These are phyloP conservation scores for Saccostrea echinata DNA, from an alignment of 1,140 invertebrate species.

Conservation along the genomic window DNA sequence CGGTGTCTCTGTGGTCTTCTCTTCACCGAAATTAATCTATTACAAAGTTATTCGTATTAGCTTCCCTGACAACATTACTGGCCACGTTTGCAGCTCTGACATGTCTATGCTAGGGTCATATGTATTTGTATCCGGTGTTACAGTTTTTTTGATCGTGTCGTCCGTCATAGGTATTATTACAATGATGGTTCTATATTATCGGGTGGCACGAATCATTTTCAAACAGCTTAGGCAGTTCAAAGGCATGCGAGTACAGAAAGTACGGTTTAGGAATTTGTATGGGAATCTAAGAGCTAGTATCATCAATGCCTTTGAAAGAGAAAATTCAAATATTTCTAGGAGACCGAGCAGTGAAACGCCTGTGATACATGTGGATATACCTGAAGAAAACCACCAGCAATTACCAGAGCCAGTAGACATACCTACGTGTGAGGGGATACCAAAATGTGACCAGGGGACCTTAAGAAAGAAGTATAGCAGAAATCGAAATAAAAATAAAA, in stretches of 20 bases:
- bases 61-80: not conserved
- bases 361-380: not conserved
- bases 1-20: not conserved
- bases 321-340: not conserved
- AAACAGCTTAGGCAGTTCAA: not conserved
- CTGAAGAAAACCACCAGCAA: not conserved
- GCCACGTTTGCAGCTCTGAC: slow-evolving; percentile 4
- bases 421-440: not conserved
- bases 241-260: slow-evolving; percentile 13
- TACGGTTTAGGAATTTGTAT: slow-evolving; percentile 24
- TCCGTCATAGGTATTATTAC: not conserved
- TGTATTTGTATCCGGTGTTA: not conserved
- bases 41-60: not conserved
- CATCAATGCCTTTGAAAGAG: slow-evolving; percentile 22
- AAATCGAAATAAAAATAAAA: slow-evolving; percentile 11
- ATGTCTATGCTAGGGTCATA: slow-evolving; percentile 12
- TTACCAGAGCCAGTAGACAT: not conserved
- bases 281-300: slow-evolving; percentile 27
- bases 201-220: slow-evolving; percentile 5
- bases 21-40: slow-evolving; percentile 12
- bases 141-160: not conserved
- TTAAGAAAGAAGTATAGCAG: not conserved
- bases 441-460: not conserved
- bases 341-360: not conserved
- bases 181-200: slow-evolving; percentile 2